phyloP scores from a whole-genome alignment of 2,797 vertebrate species.

The Helostoma temminkii region DNA sequence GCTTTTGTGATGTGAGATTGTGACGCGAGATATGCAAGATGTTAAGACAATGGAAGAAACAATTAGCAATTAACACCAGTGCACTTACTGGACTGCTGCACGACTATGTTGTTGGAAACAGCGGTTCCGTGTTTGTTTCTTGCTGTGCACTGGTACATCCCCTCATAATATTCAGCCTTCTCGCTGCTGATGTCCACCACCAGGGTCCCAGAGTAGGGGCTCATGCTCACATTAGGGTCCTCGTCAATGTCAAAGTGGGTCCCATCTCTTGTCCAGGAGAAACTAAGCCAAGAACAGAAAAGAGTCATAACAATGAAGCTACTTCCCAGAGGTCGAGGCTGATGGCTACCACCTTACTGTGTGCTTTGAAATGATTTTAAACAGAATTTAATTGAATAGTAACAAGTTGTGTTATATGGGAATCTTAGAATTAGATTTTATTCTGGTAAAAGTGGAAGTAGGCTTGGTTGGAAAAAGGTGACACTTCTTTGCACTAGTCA shows the following conservation, averaged over 20 bases:
- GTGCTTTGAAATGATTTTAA: too few species aligned
- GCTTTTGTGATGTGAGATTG: constrained; percentile 31
- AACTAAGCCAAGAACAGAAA: constrained; percentile 79
- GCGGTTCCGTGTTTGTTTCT: constrained; percentile 94
- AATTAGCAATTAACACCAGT: background rate
- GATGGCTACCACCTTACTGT: too few species aligned
- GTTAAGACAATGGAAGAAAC: constrained; percentile 26
- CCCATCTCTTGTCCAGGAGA: constrained; percentile 96
- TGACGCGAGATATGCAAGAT: constrained; percentile 30
- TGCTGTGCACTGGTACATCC: constrained; percentile 94
- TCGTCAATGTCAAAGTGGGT: constrained; percentile 94
- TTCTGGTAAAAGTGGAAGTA: too few species aligned
- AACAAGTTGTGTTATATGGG: background rate
- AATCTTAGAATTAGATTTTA: background rate
- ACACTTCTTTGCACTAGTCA: too few species aligned
- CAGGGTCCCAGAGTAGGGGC: constrained; percentile 90
- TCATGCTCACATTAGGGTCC: constrained; percentile 90
- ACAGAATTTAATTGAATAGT: too few species aligned
- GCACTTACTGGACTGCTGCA: constrained; percentile 93
- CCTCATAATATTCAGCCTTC: constrained; percentile 92
- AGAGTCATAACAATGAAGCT: background rate
- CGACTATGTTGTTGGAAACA: constrained; percentile 92
- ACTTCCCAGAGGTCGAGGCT: background rate
- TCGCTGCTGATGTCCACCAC: constrained; percentile 92
- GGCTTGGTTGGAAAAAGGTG: too few species aligned